Evolutionary conservation across 2,797 vertebrate species (phyloP).

Genomic region (Onychomys torridus): DNA sequence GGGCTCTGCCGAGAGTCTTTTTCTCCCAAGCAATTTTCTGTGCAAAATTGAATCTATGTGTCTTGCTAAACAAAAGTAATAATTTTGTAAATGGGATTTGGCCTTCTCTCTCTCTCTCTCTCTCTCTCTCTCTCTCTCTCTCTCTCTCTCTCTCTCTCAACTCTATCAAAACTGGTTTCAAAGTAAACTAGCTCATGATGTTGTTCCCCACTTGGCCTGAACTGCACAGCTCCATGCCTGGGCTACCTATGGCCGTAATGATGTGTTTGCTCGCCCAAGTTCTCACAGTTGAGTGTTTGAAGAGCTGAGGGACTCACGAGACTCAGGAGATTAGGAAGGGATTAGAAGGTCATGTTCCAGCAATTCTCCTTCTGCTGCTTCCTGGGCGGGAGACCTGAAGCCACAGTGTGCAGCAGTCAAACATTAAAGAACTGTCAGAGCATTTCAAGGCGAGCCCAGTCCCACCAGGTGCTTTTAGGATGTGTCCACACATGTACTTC

Average conservation of each 20-base stretch:
- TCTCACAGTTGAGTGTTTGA: slow-evolving; percentile 49
- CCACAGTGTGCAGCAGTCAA: not conserved
- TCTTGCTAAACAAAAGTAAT: slow-evolving; percentile 75
- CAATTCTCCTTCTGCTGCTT: slow-evolving; percentile 19
- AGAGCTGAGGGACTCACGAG: slow-evolving; percentile 57
- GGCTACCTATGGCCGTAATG: not conserved
- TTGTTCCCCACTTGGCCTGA: not conserved
- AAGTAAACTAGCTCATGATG: not conserved
- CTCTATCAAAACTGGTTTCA: slow-evolving; percentile 25
- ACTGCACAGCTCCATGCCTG: not conserved
- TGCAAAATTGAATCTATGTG: slow-evolving; percentile 69
- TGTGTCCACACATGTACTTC: not conserved
- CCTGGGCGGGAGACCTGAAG: not conserved
- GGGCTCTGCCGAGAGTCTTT: slow-evolving; percentile 46
- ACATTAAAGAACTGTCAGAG: not conserved
- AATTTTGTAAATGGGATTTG: slow-evolving; percentile 65
- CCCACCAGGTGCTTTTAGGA: not conserved
- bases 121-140: too few species aligned
- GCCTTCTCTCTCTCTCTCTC: too few species aligned
- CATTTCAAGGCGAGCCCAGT: not conserved
- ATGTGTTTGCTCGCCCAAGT: not conserved
- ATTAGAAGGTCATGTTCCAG: slow-evolving; percentile 24
- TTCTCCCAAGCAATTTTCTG: slow-evolving; percentile 74
- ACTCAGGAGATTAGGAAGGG: slow-evolving; percentile 44
- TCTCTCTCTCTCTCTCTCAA: not conserved